phyloP scores from a whole-genome alignment of 2,888 invertebrate genomes.

The Palloptera scutellata region DNA sequence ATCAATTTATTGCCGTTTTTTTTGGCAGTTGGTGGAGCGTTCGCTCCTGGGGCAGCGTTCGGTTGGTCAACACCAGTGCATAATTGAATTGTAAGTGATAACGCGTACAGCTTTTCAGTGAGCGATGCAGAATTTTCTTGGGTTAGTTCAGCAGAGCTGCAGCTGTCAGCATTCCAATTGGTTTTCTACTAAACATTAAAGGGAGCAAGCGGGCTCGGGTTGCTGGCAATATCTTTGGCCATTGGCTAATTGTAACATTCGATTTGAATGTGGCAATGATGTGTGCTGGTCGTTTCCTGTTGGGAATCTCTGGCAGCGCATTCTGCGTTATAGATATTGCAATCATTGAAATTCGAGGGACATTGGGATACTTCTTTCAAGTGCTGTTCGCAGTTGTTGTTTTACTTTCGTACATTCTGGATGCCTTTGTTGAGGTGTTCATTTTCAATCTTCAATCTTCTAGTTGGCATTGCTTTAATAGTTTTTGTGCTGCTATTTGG shows the following conservation, averaged over 20 bases:
- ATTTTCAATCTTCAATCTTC: constrained; percentile 53
- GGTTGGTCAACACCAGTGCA: constrained; percentile 80
- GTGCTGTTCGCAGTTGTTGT: constrained; percentile 86
- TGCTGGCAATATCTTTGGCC: constrained; percentile 70
- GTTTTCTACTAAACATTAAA: constrained; percentile 72
- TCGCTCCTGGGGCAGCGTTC: constrained; percentile 78
- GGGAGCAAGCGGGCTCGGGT: constrained; percentile 73
- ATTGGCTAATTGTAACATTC: constrained; percentile 77
- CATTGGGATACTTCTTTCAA: constrained; percentile 87
- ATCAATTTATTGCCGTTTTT: constrained; percentile 61
- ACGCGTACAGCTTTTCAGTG: constrained; percentile 65
- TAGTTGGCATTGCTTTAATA: constrained; percentile 65
- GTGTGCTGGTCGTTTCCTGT: constrained; percentile 56
- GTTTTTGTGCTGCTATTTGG: constrained; percentile 76
- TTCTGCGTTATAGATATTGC: constrained; percentile 88
- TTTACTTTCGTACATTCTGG: constrained; percentile 77
- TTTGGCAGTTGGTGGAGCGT: constrained; percentile 78
- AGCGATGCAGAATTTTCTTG: constrained; percentile 70
- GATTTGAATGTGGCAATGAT: constrained; percentile 70
- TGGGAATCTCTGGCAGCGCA: constrained; percentile 70
- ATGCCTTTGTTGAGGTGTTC: constrained; percentile 52
- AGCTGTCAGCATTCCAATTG: constrained; percentile 78
- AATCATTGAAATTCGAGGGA: constrained; percentile 82
- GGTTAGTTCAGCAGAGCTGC: constrained; percentile 76
- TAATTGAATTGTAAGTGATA: constrained; percentile 18